These are phyloP conservation scores for Zygogramma bicolorata DNA, from an alignment of 2,888 invertebrate species.

Conservation along the genomic window DNA sequence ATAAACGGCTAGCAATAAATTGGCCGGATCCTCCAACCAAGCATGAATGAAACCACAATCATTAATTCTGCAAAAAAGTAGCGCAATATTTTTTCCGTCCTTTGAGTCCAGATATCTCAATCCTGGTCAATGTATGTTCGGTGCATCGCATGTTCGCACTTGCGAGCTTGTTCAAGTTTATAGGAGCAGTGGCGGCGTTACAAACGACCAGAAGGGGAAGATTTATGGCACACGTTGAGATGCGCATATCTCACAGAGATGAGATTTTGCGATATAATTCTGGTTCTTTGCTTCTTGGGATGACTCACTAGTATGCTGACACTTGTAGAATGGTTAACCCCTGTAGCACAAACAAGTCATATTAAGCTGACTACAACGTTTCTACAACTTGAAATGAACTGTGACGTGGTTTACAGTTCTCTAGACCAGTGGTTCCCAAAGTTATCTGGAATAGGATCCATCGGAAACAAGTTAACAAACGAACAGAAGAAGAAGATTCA, in stretches of 20 bases:
- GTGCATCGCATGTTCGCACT: constrained; percentile 57
- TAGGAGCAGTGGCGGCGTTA: constrained; percentile 47
- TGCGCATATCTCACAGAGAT: background rate
- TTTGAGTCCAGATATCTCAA: constrained; percentile 61
- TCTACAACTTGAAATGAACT: no score
- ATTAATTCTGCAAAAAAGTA: constrained; percentile 60
- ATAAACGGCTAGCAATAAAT: constrained; percentile 58
- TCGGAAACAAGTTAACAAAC: no score
- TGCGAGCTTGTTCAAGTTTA: constrained; percentile 54
- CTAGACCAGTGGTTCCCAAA: no score
- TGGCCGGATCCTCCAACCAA: constrained; percentile 59
- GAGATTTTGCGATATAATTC: background rate
- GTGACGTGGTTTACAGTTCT: no score
- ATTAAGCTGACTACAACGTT: no score
- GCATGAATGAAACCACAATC: constrained; percentile 64
- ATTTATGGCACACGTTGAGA: background rate
- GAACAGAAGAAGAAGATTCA: background rate
- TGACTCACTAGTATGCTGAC: background rate
- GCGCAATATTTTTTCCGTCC: constrained; percentile 59
- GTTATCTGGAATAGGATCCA: no score
- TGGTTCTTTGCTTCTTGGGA: background rate
- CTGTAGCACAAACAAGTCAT: no score
- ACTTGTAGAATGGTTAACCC: no score
- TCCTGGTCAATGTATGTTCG: constrained; percentile 51
- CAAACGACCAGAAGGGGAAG: background rate